phyloP scores from a whole-genome alignment of 2,113 vertebrate species.

The Pteruthius melanotis region DNA sequence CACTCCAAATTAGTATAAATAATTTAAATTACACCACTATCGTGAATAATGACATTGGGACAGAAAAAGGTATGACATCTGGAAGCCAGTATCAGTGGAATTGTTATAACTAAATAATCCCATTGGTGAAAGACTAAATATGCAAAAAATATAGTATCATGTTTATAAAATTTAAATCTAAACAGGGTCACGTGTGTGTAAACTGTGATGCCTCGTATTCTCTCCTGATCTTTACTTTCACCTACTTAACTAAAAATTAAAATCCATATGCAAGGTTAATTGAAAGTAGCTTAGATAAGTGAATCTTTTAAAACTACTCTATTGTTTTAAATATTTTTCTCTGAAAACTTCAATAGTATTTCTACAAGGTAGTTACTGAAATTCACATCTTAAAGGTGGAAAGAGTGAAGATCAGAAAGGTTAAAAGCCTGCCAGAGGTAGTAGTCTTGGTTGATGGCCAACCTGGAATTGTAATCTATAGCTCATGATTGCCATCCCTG shows the following conservation, averaged over 20 bases:
- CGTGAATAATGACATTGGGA: background rate
- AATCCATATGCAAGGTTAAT: background rate
- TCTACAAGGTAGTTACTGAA: background rate
- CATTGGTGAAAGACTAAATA: background rate
- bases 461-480: background rate
- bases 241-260: background rate
- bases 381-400: background rate
- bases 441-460: background rate
- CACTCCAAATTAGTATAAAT: background rate
- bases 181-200: background rate
- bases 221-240: background rate
- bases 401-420: background rate
- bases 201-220: background rate
- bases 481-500: background rate
- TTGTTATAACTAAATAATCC: background rate
- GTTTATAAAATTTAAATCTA: background rate
- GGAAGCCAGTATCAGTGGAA: background rate
- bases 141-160: background rate
- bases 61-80: background rate
- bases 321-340: background rate
- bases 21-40: background rate
- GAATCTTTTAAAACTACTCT: background rate
- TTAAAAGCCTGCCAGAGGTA: background rate
- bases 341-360: background rate
- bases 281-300: background rate